Percentiles rank a stretch among this genome's conserved stretches.
phyloP scores from a whole-genome alignment of 2,113 vertebrate species.

The Ceyx cyanopectus region DNA sequence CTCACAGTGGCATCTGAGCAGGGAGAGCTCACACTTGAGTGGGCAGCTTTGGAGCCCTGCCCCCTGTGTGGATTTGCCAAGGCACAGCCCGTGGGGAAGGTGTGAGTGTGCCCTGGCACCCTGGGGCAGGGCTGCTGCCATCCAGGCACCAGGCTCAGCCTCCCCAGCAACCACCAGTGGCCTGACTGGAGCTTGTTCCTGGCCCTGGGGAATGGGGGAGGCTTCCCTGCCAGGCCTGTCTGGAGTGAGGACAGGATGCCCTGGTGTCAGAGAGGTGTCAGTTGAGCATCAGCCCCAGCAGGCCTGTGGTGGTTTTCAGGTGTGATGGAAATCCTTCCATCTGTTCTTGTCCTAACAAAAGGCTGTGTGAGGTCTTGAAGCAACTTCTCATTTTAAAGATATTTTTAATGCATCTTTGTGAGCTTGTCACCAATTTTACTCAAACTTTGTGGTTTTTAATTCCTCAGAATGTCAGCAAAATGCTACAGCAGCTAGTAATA shows the following conservation, averaged over 20 bases:
- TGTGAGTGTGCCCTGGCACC: accelerated
- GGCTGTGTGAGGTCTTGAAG: neutral
- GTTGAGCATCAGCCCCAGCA: neutral
- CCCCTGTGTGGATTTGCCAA: neutral
- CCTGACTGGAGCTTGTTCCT: accelerated
- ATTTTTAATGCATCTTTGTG: neutral
- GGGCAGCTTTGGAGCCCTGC: neutral
- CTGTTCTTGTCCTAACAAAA: neutral
- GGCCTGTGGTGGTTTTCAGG: neutral
- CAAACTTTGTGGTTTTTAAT: neutral
- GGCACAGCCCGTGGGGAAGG: neutral
- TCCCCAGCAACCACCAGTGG: neutral
- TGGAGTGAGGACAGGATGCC: neutral
- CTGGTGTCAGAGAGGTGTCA: neutral
- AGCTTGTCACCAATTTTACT: neutral
- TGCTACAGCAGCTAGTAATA: neutral
- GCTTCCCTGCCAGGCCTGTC: too few species aligned
- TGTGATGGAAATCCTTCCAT: neutral
- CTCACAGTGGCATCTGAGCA: neutral
- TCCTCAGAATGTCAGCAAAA: neutral
- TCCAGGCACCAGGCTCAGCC: too few species aligned
- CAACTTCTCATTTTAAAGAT: neutral
- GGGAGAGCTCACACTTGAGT: neutral
- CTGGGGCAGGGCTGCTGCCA: accelerated
- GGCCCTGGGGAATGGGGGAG: accelerated